Evolutionary conservation across 53 echinoderm and acorn worm species (phyloP).

Genomic region (Apostichopus leukothele): DNA sequence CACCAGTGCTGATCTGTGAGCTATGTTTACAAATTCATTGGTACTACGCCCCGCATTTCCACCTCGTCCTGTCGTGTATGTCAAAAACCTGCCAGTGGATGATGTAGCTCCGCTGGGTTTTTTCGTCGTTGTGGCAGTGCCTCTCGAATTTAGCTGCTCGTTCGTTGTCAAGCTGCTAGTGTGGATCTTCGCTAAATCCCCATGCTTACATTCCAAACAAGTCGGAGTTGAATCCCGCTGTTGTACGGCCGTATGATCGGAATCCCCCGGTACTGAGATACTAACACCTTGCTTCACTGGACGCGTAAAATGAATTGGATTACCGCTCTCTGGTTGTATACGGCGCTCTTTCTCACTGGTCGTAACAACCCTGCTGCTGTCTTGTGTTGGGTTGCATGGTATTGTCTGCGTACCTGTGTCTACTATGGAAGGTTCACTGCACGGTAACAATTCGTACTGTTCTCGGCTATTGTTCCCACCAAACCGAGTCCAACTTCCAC

Average conservation of each 20-base stretch:
- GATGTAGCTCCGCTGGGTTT: neutral
- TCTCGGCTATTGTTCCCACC: constrained; percentile 67
- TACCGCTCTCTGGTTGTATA: constrained; percentile 46
- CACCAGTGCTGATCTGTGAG: constrained; percentile 91
- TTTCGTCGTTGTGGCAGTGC: constrained; percentile 10
- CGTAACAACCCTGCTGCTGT: neutral
- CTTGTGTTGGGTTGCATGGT: constrained; percentile 19
- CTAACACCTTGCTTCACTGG: constrained; percentile 44
- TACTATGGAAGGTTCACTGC: constrained; percentile 42
- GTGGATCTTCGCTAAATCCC: constrained; percentile 38
- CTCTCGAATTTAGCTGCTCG: constrained; percentile 31
- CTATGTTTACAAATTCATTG: constrained; percentile 96
- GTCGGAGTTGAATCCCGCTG: constrained; percentile 51
- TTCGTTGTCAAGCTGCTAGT: constrained; percentile 38
- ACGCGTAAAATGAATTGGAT: constrained; percentile 44
- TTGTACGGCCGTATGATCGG: constrained; percentile 22
- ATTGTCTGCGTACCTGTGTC: constrained; percentile 44
- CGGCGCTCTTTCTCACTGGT: constrained; percentile 39
- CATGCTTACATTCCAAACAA: constrained; percentile 54
- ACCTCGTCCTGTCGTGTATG: constrained; percentile 37
- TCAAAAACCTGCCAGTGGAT: constrained; percentile 24
- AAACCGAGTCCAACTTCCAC: constrained; percentile 76
- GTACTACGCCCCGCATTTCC: constrained; percentile 44
- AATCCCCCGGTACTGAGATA: constrained; percentile 37
- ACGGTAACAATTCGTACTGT: constrained; percentile 89